phyloP scores from a whole-genome alignment of 2,797 vertebrate species.

The Scolopax bukidnonensis region DNA sequence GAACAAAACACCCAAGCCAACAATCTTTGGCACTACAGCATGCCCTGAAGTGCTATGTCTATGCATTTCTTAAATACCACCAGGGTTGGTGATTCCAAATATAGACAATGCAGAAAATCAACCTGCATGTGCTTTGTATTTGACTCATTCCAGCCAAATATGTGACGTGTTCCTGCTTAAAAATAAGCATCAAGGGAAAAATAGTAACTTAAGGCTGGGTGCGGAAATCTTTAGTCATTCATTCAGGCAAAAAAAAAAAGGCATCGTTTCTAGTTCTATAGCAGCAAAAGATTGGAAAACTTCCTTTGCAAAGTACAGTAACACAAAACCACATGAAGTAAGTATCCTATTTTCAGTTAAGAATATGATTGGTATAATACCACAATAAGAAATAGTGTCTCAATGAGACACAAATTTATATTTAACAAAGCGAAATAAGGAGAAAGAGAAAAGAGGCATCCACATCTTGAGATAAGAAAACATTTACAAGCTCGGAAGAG shows the following conservation, averaged over 20 bases:
- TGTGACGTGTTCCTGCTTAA: neutral
- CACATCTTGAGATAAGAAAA: neutral
- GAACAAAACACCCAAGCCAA: too few relatives aligned
- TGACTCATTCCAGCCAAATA: neutral
- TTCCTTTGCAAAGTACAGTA: neutral
- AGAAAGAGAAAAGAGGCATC: neutral
- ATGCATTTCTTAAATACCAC: too few relatives aligned
- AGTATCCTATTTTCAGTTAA: neutral
- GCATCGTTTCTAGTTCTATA: neutral
- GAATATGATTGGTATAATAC: neutral
- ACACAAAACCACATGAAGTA: neutral
- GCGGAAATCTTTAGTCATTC: neutral
- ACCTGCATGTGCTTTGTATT: neutral
- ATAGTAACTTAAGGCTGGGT: neutral
- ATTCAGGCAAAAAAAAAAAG: neutral
- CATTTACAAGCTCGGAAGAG: neutral
- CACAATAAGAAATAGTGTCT: neutral
- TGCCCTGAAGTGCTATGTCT: too few relatives aligned
- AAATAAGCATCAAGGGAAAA: neutral
- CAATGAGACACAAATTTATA: neutral
- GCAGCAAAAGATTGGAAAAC: neutral
- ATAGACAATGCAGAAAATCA: constrained; percentile 22
- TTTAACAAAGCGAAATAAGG: neutral
- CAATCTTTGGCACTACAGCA: too few relatives aligned
- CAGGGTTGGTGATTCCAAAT: neutral